Evolutionary conservation across 1,140 invertebrate species (phyloP), one percentile per base, ranked within the genome.

Genomic region (Rhynchophorus ferrugineus): DNA sequence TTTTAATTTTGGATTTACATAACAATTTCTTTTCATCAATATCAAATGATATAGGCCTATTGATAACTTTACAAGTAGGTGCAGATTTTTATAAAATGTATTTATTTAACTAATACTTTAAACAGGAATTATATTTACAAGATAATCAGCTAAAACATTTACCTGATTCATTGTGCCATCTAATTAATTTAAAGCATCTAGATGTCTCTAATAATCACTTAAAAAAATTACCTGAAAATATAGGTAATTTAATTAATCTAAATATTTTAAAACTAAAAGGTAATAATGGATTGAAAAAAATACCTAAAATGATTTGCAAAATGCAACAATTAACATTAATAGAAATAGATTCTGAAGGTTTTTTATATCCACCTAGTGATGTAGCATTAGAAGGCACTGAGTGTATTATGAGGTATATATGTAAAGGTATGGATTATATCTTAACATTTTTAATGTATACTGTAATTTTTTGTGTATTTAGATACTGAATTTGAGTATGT

Each of bases 131-230:
- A 45, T 76, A 84, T 70, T 54, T 84, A 41, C 78, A 81, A 64
- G 66, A 80, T 56, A 87, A 87, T 70, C 69, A 71, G 42, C 60
- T 87, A 38, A 76, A 76, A 64, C 70, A 73, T 62, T 68, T 91
- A 63, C 85, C 87, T 41, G 76, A 80, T 45, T 76, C 77, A 55
- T 77, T 90, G 58, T 75, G 77, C 46, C 65, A 73, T 44, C 67
- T 91, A 43, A 69, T 68, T 43, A 76, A 75, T 43, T 71, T 91
- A 48, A 69, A 73, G 65, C 70, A 82, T 44, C 69, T 91, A 19
- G 80, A 89, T 75, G 64, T 85, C 14, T 82, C 84, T 21, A 73
- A 78, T 37, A 90, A 91, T 70, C 77, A 75, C 57, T 66, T 89
- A 35, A 82, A 80, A 67, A 65, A 63, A 48, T 66, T 90, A 42